Evolutionary conservation across 1,140 invertebrate genomes (phyloP).

Genomic region (Drosophila repleta): DNA sequence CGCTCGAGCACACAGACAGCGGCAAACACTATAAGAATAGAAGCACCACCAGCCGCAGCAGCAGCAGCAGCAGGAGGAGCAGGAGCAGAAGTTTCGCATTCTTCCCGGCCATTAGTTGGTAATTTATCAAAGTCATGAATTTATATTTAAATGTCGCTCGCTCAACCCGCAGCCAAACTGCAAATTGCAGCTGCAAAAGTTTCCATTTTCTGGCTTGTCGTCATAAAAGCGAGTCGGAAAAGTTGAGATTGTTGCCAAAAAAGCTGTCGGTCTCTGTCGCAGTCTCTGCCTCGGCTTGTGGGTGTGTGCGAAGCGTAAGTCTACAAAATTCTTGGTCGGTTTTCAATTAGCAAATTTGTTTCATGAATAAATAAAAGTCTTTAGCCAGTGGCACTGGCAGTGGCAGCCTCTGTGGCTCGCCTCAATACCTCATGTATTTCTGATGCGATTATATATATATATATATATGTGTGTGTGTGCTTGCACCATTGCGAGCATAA

Average conservation of each 20-base stretch:
- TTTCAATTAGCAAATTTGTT: slow-evolving; percentile 47
- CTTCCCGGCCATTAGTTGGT: slow-evolving; percentile 73
- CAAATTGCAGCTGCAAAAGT: slow-evolving; percentile 69
- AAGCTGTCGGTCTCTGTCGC: too few species aligned
- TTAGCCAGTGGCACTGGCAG: neutral
- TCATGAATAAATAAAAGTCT: slow-evolving; percentile 46
- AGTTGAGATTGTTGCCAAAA: slow-evolving; percentile 1
- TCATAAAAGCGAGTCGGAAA: slow-evolving; percentile 56
- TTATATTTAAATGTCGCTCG: slow-evolving; percentile 39
- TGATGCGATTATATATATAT: slow-evolving; percentile 1
- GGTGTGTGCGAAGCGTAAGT: neutral
- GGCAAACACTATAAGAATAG: too few species aligned
- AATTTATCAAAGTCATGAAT: slow-evolving; percentile 82
- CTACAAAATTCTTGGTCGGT: slow-evolving; percentile 40
- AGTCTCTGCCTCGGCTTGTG: too few species aligned
- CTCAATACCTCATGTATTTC: slow-evolving; percentile 2
- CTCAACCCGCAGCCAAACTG: slow-evolving; percentile 29
- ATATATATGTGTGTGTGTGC: neutral
- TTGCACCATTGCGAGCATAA: neutral
- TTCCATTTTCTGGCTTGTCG: slow-evolving; percentile 50
- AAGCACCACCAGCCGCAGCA: too few species aligned
- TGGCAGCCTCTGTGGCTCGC: neutral
- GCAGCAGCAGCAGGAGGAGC: neutral
- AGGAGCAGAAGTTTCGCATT: slow-evolving; percentile 72
- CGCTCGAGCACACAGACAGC: too few species aligned